Conservation (phyloP, 2,113 vertebrate genomes). For the Centropus unirufus region DNA sequence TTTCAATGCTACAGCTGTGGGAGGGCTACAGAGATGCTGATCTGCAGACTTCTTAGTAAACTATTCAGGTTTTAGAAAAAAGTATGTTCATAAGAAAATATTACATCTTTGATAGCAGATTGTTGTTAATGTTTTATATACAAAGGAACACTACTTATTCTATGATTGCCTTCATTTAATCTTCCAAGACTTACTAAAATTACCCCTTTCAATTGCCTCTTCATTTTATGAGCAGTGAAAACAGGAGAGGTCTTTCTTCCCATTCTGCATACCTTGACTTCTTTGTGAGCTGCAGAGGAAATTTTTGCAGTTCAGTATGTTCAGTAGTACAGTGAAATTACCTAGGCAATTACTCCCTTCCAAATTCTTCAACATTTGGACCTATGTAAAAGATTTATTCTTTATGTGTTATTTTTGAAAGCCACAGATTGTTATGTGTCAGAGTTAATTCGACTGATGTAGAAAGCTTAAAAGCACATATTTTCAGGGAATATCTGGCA, state of each 20-base stretch:
- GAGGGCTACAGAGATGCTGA: conserved; percentile 50
- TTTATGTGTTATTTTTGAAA: conserved; percentile 32
- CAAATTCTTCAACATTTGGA: conserved; percentile 10
- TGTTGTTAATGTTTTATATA: conserved; percentile 53
- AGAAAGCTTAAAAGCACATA: not conserved
- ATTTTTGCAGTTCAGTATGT: not conserved
- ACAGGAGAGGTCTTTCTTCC: conserved; percentile 8
- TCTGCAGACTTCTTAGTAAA: conserved; percentile 39
- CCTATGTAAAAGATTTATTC: not conserved
- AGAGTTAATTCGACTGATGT: conserved; percentile 16
- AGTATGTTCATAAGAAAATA: not conserved
- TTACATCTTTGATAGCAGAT: conserved; percentile 41
- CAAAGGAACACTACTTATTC: conserved; percentile 37
- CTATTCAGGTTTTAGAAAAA: not conserved
- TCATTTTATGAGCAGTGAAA: conserved; percentile 35
- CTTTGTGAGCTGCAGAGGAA: not conserved
- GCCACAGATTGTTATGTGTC: conserved; percentile 38
- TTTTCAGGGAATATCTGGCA: conserved; percentile 13
- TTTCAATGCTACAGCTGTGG: conserved; percentile 38
- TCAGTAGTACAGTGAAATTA: not conserved
- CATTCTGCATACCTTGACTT: not conserved
- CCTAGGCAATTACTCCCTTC: not conserved
- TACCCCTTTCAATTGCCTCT: not conserved
- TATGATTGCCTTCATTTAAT: conserved; percentile 50
- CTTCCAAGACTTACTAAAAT: conserved; percentile 45